Base-by-base conservation (phyloP, 2,113 vertebrate genomes). In the Heterocephalus glaber region DNA sequence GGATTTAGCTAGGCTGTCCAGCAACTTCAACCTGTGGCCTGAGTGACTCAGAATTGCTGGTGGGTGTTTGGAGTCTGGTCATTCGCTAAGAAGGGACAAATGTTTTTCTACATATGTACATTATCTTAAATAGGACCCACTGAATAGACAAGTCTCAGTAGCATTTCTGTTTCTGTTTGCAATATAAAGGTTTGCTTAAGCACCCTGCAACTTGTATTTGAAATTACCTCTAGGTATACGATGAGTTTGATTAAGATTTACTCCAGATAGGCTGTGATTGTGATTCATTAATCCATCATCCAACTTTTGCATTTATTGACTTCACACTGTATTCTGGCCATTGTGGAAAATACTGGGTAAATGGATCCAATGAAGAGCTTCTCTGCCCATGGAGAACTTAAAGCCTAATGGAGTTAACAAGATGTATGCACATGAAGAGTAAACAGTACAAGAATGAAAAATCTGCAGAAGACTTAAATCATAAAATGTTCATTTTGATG, bases 111-210 rank as follows among this genome's bases (percentile, higher is more conserved):
- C 4, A 19, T 22, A 17, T 30, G 12, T 54, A 61, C 11, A 11
- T 7, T 49, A 54, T 38, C n/a, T 79, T 82, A 30, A 87, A 33
- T 30, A 49, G 52, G 60, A 87, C 16, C n/a, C 49, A 54, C 5
- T 2, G 60, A 49, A 79, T 82, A 77, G 22, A 65, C 14, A 24
- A 70, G 28, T 28, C 11, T 94, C 28, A 3, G 11, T 52, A 61
- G 49, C 77, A 28, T 83, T 92, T 95, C 13, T 76, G 47, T 86
- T 89, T 49, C 26, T 26, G 44, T 47, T 63, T 16, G 30, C 47
- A 35, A 38, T 60, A 16, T 33, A n/a, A 89, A 92, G 68, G 41
- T 96, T 97, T 83, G 24, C 22, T 77, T 63, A 85, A 66, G 52
- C 4, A 22, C 70, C 38, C 81, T 86, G 20, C 44, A 56, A 44